Base-by-base conservation (phyloP, 2,797 vertebrate species). In the Triplophysa yarkandensis region DNA sequence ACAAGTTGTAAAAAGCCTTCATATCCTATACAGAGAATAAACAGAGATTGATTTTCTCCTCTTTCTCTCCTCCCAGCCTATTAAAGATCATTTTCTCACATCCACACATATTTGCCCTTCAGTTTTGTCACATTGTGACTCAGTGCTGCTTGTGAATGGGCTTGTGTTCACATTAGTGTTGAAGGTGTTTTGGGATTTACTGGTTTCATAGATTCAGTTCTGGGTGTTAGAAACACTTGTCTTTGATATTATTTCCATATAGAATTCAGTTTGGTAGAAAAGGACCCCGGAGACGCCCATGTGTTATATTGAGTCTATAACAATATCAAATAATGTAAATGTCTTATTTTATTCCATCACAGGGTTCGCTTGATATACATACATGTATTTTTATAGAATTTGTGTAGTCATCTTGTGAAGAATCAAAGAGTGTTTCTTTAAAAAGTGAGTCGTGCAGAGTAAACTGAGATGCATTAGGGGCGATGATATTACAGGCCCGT, bases 1-100 rank as follows among this genome's bases (percentile, higher is more conserved):
- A 74, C 3, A 41, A 30, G 58, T 65, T 44, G 48, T 86, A 77
- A 84, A 82, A 71, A 36, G 46, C 7, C 48, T 58, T 71, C 52
- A 63, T 61, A 43, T 83, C 78, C 77, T 77, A 74, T 82, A 57
- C 17, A 44, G 69, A 83, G 79, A 69, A 81, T 80, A 85, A 85
- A 84, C 36, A 46, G 43, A 10, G 32, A 87, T 82, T 83, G 82
- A 89, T 88, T 88, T 54, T 41, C 50, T 27, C 4, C n/a, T 39
- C 14, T 41, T 39, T 73, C 21, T 55, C 30, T 41, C 11, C 54
- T 57, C 23, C 32, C 78, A 77, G 70, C 44, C 82, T 62, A 77
- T 85, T 83, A 71, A 73, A 66, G 23, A 72, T 52, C 70, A 88
- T 86, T 87, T 79, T 72, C 82, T 84, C 57, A 41, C 4, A 6